phyloP scores from a whole-genome alignment of 2,888 invertebrate genomes.

The Temnothorax rugatulus region DNA sequence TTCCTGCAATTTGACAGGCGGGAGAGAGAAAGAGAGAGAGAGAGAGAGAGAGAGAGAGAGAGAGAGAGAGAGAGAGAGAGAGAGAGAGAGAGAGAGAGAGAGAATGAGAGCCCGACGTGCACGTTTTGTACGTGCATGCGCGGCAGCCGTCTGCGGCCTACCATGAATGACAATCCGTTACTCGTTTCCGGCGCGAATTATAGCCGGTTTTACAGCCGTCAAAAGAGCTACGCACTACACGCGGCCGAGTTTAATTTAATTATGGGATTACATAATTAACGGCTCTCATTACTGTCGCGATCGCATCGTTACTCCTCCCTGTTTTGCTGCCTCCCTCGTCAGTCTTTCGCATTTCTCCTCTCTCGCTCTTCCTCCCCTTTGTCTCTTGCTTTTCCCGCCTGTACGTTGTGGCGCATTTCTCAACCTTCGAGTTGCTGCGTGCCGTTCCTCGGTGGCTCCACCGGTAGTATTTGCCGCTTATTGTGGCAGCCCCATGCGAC shows the following conservation, averaged over 20 bases:
- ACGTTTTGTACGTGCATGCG: constrained; percentile 58
- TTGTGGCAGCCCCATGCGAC: constrained; percentile 56
- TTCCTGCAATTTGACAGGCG: constrained; percentile 58
- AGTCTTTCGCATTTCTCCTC: not conserved
- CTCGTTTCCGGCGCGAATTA: constrained; percentile 71
- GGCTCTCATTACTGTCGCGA: constrained; percentile 74
- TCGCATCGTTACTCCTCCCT: constrained; percentile 45
- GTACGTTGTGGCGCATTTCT: not conserved
- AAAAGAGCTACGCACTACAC: constrained; percentile 68
- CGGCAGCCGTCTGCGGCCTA: constrained; percentile 61
- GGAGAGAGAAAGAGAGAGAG: not conserved
- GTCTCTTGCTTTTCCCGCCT: not conserved
- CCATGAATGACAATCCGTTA: constrained; percentile 71
- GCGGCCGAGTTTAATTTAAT: constrained; percentile 75
- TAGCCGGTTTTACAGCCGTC: constrained; percentile 70
- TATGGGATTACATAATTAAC: constrained; percentile 77
- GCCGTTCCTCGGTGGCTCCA: not conserved
- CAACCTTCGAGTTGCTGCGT: constrained; percentile 23
- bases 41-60: not conserved
- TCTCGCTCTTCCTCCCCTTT: not conserved
- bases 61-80: too few species aligned
- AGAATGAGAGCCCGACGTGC: not conserved
- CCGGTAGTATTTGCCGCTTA: constrained; percentile 33
- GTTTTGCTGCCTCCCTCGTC: not conserved
- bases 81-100: not conserved